Percentiles rank a stretch among this genome's conserved stretches.
phyloP scores from a whole-genome alignment of 2,888 invertebrate species.

The Ypsolopha sequella region DNA sequence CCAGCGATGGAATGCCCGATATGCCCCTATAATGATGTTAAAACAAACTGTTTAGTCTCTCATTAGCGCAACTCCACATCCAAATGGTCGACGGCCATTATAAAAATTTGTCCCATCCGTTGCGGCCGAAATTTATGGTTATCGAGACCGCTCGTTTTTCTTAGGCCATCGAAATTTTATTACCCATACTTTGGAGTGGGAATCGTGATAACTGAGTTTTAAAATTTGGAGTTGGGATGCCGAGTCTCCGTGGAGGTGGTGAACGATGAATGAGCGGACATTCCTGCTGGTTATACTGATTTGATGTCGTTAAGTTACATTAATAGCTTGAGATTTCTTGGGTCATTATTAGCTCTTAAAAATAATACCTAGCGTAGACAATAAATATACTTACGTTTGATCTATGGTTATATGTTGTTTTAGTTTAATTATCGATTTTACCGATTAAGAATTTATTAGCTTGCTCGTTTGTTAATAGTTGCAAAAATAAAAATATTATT shows the following conservation, averaged over 20 bases:
- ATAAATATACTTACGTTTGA: no score
- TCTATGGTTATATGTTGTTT: no score
- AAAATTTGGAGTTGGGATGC: conserved; percentile 37
- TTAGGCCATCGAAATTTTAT: conserved; percentile 61
- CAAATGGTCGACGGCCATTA: conserved; percentile 66
- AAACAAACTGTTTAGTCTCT: conserved; percentile 69
- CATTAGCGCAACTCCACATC: conserved; percentile 61
- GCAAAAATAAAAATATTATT: no score
- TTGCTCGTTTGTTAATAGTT: no score
- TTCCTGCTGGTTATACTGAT: conserved; percentile 13
- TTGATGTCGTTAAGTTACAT: conserved; percentile 6
- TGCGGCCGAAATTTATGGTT: conserved; percentile 66
- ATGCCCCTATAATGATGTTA: conserved; percentile 69
- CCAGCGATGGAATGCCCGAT: conserved; percentile 62
- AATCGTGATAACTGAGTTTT: conserved; percentile 65
- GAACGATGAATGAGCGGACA: conserved; percentile 37
- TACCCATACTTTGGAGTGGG: conserved; percentile 63
- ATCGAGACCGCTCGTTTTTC: conserved; percentile 61
- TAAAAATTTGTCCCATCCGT: conserved; percentile 71
- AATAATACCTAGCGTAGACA: no score
- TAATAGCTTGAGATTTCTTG: not conserved
- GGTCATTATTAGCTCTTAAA: conserved; percentile 1
- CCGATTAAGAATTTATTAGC: no score
- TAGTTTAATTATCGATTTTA: no score
- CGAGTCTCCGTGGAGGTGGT: conserved; percentile 39